Base-by-base conservation (phyloP, 2,113 vertebrate genomes). In the Neogale vison region DNA sequence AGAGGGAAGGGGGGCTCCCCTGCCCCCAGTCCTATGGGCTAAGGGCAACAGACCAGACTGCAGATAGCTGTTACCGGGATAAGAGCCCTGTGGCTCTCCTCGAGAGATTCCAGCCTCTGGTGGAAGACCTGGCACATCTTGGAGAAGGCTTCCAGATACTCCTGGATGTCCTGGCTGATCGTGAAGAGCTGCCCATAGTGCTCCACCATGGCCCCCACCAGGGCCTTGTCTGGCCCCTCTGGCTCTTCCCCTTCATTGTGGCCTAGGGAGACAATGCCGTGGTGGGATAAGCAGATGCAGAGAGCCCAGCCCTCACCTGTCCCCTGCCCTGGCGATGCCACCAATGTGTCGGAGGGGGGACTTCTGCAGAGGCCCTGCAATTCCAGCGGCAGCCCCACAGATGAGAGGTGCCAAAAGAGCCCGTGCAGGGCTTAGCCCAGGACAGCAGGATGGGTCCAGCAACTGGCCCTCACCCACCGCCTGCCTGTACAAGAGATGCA, bases 161-260 rank as follows among this genome's bases (percentile, higher is more conserved):
- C 77, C 89, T 98, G 98, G 24, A 61, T 55, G 29, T 97, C 96
- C 93, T 99, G 98, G 26, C 98, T 98, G 96, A 98, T 98, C 39
- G 97, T 3, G 76, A 98, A 97, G 91, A 99, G 95, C 11, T 98
- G 98, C 95, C 98, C 93, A 0, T 99, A 98, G 57, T 98, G 98
- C 31, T 98, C 97, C 65, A 99, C 98, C 90, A 99, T 96, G 83
- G 98, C 97, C 97, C 94, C 98, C 24, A 98, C 95, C 57, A 89
- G 83, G 4, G 95, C 15, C 98, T 98, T 29, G 98, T 96, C 12
- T 59, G 20, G 1, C 97, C 95, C 50, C 98, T 96, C 13, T 65
- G 18, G 1, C 97, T 95, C 45, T 99, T 98, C 72, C 97, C 88
- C 93, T 98, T 98, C 96, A 90, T 63, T 23, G 88, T 82, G 93